Evolutionary conservation across 2,797 vertebrate genomes (phyloP).

Genomic region (Falco berigora): DNA sequence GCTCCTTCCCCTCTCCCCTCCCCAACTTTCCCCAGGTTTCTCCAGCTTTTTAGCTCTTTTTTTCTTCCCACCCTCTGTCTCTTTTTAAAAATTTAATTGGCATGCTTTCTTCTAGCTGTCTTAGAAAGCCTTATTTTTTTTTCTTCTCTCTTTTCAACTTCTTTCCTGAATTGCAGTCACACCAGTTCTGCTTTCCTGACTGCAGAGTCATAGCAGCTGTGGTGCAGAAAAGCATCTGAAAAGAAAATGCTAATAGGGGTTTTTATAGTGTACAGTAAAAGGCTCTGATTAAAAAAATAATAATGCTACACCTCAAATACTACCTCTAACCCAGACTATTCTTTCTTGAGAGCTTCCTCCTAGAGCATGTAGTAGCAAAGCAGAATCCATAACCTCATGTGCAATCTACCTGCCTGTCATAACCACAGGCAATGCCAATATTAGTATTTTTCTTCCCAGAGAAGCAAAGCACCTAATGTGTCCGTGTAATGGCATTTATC

Average conservation of each 20-base stretch:
- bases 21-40: slow-evolving; percentile 11
- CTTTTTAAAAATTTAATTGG: slow-evolving; percentile 62
- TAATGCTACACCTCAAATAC: slow-evolving; percentile 18
- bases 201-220: slow-evolving; percentile 72
- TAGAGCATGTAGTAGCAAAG: not conserved
- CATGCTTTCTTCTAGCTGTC: slow-evolving; percentile 60
- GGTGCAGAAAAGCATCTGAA: slow-evolving; percentile 66
- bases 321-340: not conserved
- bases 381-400: not conserved
- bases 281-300: slow-evolving; percentile 32
- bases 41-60: slow-evolving; percentile 30
- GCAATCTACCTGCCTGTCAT: not conserved
- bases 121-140: slow-evolving; percentile 57
- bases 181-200: slow-evolving; percentile 64
- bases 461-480: not conserved
- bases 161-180: slow-evolving; percentile 62
- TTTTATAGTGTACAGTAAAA: slow-evolving; percentile 52
- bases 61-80: slow-evolving; percentile 14
- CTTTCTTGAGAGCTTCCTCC: slow-evolving; percentile 6
- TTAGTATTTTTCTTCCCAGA: not conserved
- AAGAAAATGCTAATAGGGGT: slow-evolving; percentile 73
- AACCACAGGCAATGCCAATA: not conserved
- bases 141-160: slow-evolving; percentile 61
- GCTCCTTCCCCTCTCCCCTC: not conserved
- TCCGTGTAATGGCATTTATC: not conserved